Base-by-base conservation (phyloP, 2,797 vertebrate genomes). In the Bradypodion ventrale region DNA sequence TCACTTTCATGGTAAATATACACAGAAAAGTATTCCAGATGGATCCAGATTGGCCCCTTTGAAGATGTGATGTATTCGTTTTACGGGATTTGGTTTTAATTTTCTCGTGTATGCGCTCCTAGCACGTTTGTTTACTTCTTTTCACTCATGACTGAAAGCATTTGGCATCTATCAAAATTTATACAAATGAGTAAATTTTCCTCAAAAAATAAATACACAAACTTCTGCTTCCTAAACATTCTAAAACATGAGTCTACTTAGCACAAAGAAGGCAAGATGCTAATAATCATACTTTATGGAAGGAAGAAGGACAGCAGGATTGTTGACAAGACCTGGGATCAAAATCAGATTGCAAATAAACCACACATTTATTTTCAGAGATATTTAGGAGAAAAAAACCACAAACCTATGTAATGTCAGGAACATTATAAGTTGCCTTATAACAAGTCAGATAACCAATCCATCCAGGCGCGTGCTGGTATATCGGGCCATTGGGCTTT, bases 51-150 rank as follows among this genome's bases (percentile, higher is more conserved):
- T 49, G 83, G 49, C 60, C 25, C 75, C 60, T 90, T 89, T 86
- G 86, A 85, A 70, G 86, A 78, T 74, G 75, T 44, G 82, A 90
- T 87, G 87, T 84, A 77, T 75, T 83, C 68, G 80, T 84, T 65
- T 59, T 25, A 21, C 69, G 44, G 74, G 44, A 25, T 86, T 85
- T 74, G 63, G 83, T 89, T 90, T 68, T 70, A 72, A 78, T 84
- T 86, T 81, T 69, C 68, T 60, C 69, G 2, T 83, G 42, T 83
- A 76, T 75, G 46, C 23, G 80, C 84, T 74, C 46, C 75, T 46
- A 68, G 59, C 29, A 70, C 29, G 27, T 52, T 66, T 83, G 85
- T 87, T 78, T 65, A 82, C 80, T 82, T 32, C 16, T 81, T n/a
- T 74, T 63, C 56, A 77, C 44, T 60, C n/a, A 75, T 79, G 76